Conservation (phyloP, 2,113 vertebrate species). For the Vidua chalybeata region DNA sequence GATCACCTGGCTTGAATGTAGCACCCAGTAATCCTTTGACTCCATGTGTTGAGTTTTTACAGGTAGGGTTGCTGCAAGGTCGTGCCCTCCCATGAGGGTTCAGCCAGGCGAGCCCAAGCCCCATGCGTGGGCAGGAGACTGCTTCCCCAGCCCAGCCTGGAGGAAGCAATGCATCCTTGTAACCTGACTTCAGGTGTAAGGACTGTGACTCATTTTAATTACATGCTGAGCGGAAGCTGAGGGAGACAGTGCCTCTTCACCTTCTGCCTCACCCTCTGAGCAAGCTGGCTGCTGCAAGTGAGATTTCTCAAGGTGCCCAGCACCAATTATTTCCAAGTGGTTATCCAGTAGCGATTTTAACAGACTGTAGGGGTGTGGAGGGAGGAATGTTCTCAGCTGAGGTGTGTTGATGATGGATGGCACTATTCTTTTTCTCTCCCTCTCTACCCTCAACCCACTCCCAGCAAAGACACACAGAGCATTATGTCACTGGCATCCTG, state of each 20-base stretch:
- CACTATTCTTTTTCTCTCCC: not conserved
- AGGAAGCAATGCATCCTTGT: not conserved
- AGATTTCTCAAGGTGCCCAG: not conserved
- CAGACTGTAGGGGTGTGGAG: not conserved
- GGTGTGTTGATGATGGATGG: not conserved
- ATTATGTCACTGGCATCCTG: slow-evolving; percentile 84
- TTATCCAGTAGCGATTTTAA: not conserved
- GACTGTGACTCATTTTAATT: not conserved
- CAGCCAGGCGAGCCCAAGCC: not conserved
- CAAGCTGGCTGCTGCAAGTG: not conserved
- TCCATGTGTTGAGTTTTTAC: not conserved
- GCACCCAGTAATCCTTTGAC: not conserved
- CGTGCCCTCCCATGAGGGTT: not conserved
- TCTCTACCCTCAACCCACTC: not conserved
- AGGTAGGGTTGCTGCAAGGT: not conserved
- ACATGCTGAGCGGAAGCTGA: not conserved
- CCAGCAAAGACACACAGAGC: not conserved
- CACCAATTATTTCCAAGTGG: not conserved
- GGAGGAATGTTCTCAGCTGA: not conserved
- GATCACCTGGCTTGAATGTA: not conserved
- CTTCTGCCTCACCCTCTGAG: not conserved
- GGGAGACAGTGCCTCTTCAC: not conserved
- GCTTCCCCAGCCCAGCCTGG: not conserved
- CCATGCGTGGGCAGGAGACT: not conserved
- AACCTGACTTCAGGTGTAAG: not conserved